Evolutionary conservation across 2,113 vertebrate genomes (phyloP).

Genomic region (Actinemys pallida): DNA sequence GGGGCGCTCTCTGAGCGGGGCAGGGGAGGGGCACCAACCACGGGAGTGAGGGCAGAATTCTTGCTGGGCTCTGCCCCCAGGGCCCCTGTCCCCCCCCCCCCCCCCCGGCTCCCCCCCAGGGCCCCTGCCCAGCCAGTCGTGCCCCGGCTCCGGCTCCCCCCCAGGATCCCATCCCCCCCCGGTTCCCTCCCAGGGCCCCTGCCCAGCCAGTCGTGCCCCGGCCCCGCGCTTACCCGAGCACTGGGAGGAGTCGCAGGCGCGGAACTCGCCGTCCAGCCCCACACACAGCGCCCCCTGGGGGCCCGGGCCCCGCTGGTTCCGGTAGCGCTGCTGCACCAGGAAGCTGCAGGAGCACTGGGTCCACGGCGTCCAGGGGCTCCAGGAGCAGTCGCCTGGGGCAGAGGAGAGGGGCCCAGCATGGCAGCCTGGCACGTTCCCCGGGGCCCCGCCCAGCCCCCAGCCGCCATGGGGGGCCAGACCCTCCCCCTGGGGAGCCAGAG

Average conservation of each 20-base stretch:
- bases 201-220: no score
- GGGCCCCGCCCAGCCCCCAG: background rate
- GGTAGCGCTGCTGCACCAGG: conserved; percentile 82
- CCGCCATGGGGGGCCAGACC: background rate
- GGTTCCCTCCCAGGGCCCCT: background rate
- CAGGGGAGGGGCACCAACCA: background rate
- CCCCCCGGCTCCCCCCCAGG: no score
- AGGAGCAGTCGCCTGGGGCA: conserved; percentile 74
- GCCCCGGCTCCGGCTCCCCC: no score
- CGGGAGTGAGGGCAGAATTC: no score
- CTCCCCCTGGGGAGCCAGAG: no score
- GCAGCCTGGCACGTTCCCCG: background rate
- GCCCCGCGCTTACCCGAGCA: conserved; percentile 77
- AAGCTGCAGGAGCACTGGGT: conserved; percentile 81
- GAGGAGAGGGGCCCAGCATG: background rate
- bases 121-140: no score
- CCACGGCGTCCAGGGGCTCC: conserved; percentile 87
- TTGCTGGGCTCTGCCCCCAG: no score
- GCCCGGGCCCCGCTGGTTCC: conserved; percentile 74
- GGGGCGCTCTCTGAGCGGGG: no score
- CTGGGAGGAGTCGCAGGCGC: conserved; percentile 70
- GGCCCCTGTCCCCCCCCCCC: background rate
- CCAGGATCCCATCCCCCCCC: no score
- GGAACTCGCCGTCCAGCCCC: conserved; percentile 79
- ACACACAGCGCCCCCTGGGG: conserved; percentile 74